phyloP scores from a whole-genome alignment of 2,888 invertebrate species.

The Pediacus dermestoides region DNA sequence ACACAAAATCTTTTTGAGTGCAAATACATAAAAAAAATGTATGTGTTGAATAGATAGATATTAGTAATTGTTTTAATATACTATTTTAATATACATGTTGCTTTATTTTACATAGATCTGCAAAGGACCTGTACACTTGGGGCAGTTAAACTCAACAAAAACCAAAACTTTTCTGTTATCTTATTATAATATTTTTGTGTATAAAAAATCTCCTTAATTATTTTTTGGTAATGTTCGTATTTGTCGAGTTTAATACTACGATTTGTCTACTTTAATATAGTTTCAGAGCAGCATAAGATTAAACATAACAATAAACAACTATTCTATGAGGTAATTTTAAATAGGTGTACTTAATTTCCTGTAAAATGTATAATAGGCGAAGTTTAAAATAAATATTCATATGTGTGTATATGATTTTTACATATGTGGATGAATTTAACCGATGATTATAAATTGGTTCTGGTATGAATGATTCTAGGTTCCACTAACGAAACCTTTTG shows the following conservation, averaged over 20 bases:
- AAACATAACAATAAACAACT: constrained; percentile 6
- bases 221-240: neutral
- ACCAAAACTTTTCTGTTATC: no score
- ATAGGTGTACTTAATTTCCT: constrained; percentile 15
- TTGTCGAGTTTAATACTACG: neutral
- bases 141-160: neutral
- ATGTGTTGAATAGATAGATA: no score
- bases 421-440: constrained; percentile 14
- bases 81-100: neutral
- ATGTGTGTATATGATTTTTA: constrained; percentile 19
- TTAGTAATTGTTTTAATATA: constrained; percentile 4
- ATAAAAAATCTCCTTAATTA: no score
- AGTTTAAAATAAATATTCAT: constrained; percentile 27
- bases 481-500: constrained; percentile 59
- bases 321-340: constrained; percentile 24
- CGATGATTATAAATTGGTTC: constrained; percentile 41
- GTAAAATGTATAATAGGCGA: constrained; percentile 2
- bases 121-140: neutral
- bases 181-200: no score
- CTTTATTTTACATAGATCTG: neutral
- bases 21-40: neutral
- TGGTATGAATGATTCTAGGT: constrained; percentile 30
- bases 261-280: neutral
- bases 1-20: neutral
- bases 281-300: neutral